A percentile compares a stretch with the other conserved stretches of the same genome.
Evolutionary conservation across 2,888 invertebrate species (phyloP).

Genomic region (Sinopyrophorus schimmeli): DNA sequence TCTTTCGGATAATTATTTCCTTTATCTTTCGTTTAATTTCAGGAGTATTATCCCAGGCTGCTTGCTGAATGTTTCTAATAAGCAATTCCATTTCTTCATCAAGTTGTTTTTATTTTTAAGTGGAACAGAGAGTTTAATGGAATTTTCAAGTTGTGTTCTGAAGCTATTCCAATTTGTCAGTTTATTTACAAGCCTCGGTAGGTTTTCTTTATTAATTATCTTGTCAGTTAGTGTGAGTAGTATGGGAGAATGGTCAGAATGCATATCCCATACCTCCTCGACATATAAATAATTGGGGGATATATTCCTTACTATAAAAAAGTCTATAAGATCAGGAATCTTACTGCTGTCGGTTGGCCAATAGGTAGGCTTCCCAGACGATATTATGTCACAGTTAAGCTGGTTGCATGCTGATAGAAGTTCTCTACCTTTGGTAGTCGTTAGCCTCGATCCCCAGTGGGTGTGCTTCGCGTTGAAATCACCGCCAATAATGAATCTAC

Average conservation of each 20-base stretch:
- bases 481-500: constrained; percentile 13
- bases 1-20: too few species aligned
- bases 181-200: neutral
- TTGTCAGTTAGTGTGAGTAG: neutral
- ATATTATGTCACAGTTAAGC: constrained; percentile 9
- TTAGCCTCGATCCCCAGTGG: constrained; percentile 15
- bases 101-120: constrained; percentile 3
- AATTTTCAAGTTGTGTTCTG: too few species aligned
- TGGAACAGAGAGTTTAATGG: constrained; percentile 2
- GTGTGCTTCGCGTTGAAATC: constrained; percentile 9
- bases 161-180: too few species aligned
- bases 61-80: constrained; percentile 12
- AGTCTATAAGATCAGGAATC: constrained; percentile 4
- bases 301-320: constrained; percentile 4
- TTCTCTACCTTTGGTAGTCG: too few species aligned
- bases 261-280: neutral
- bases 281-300: neutral
- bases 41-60: constrained; percentile 5
- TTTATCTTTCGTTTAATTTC: constrained; percentile 7
- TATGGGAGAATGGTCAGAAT: neutral
- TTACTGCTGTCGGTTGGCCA: constrained; percentile 13
- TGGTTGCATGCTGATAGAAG: too few species aligned
- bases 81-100: constrained; percentile 9
- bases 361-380: constrained; percentile 9
- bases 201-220: constrained; percentile 1